Evolutionary conservation across 2,797 vertebrate genomes (phyloP), one percentile per base, ranked within the genome.

Genomic region (Tiaroga cobitis): DNA sequence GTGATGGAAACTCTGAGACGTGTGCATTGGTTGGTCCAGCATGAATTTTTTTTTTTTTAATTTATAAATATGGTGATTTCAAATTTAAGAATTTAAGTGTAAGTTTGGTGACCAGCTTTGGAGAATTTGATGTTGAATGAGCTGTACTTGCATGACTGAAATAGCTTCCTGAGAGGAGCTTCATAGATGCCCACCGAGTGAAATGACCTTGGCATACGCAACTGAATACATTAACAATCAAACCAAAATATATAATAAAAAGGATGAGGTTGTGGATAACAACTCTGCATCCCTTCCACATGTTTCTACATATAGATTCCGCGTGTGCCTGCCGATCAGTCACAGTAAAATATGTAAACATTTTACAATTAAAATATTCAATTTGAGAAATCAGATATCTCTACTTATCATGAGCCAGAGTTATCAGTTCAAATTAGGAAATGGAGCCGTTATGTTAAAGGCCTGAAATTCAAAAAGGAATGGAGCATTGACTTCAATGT

Each of bases 401-500:
- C 8, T 74, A 63, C 19, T 37, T 41, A 61, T 63, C 29, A 65
- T 49, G 8, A 74, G 43, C 41, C 39, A 75, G 19, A 73, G 69
- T 32, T 43, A 63, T 49, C 59, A 81, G 37, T 65, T 82, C 29
- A 13, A 34, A 8, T 32, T 29, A 81, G 24, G 67, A 80, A 80
- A 83, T 51, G 49, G 13, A 75, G 76, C 43, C 70, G 11, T 61
- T 72, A 56, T 19, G 56, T 67, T 70, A n/a, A 56, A 89, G 51
- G 59, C 68, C 63, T 34, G 69, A 80, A 78, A 75, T 87, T 90
- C 59, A 85, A 76, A 49, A 87, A 46, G 56, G 49, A 84, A 88
- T 68, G 41, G n/a, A 83, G 43, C 24, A 51, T 59, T n/a, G 41
- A 51, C 39, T 93, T 93, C 87, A 93, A 93, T 91, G 93, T 82